Evolutionary conservation across 2,888 invertebrate species (phyloP), one percentile per base, ranked within the genome.

Genomic region (Erebia epiphron): DNA sequence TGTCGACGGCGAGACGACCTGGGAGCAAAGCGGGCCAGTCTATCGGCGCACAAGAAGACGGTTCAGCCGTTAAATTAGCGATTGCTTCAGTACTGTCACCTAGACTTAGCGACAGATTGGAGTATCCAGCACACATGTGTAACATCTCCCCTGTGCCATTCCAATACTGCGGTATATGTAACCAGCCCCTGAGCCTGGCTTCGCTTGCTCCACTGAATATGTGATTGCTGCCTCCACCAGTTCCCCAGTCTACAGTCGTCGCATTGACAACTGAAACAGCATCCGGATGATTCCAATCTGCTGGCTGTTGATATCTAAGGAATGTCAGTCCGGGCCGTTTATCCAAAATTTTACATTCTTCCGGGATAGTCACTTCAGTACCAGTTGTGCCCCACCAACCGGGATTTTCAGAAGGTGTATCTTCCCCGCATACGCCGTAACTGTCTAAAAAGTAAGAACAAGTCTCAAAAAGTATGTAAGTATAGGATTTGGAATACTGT

Each of bases 371-470:
- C 41, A 97, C 95, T 86, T 96, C 96, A 0, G 96, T 96, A 21
- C 98, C 98, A 72, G 96, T 96, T 1, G 95, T 90, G 2, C 98
- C 98, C 98, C 98, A 98, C 98, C 98, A 98, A 0, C 97, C 97
- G 0, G 96, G 96, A 76, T 96, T 96, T 82, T 96, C 96, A 10
- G 96, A 96, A 0, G 96, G 96, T 26, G 96, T 96, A 79, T 97
- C 97, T 82, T 97, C 97, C 0, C 97, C 97, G 79, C 98, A 98
- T 10, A 97, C 96, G 0, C 97, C 97, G 78, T 96, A 96, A 83
- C 96, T 96, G 85, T 97, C 96, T 94, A 79, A 60, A 85, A 76
- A 64, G 35, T 41, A 56, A 14, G 10, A 18, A 18, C 46, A 60
- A 43, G 14, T 50, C 4, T 60, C 13, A 61, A n/a, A 50, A 16